Base-by-base conservation (phyloP, 1,140 invertebrate species). In the Anadara kagoshimensis region DNA sequence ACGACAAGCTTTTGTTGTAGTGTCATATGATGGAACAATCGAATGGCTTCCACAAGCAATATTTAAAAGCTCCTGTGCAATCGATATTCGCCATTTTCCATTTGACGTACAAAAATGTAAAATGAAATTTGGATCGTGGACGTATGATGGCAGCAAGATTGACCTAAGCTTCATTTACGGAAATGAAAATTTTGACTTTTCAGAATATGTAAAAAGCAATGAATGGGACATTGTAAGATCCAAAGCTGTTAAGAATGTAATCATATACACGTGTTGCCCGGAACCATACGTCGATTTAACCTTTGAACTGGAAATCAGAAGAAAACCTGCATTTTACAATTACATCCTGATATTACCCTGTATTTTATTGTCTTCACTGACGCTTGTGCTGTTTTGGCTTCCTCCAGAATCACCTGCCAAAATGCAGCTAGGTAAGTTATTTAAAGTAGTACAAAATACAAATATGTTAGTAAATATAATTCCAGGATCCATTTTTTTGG, bases 21-120 rank as follows among this genome's bases (percentile, higher is more conserved):
- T 91, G 8, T 79, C 86, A 82, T 94, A 96, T 87, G 98, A 97
- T 90, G 98, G 98, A 18, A 96, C 95, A 89, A 97, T 99, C 43
- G 91, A 95, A 47, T 99, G 97, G 97, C 97, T 98, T 85, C 97
- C 97, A 44, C 97, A 97, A 58, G 98, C 98, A 8, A 99, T 99
- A 86, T 99, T 98, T 88, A 99, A 99, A 89, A 98, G 96, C 16
- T 98, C 97, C 11, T 99, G 98, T 78, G 82, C 79, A 62, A 89
- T 89, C 69, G 96, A 98, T 87, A 89, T 87, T 63, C 84, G 81
- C 53, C 82, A 86, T 64, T 90, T 90, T 78, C 88, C 89, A 3
- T 90, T 89, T 77, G 89, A 90, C 69, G 73, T 83, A 5, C 89
- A 90, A 71, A 80, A 64, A 24, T 90, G 89, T 68, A 68, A 82